Evolutionary conservation across 1,140 invertebrate species (phyloP), one percentile per base, ranked within the genome.

Genomic region (Glomeris maerens): DNA sequence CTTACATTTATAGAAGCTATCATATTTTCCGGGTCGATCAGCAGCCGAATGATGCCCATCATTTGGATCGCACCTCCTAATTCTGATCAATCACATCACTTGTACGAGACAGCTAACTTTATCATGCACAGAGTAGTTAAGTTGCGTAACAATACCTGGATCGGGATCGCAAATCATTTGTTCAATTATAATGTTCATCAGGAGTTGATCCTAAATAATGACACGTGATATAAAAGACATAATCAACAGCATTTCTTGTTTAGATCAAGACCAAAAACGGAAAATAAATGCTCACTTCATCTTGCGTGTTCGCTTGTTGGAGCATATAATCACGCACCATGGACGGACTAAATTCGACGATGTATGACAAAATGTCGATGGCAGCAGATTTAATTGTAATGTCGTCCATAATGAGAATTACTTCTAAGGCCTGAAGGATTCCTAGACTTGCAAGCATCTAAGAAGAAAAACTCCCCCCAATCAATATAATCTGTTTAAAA

Each of bases 21-120:
- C 94, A 99, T 98, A 66, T 95, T 98, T 66, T 99, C 96, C 20
- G 95, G 95, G 71, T 99, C 96, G 25, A 99, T 75, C 2, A 99
- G 72, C 39, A 96, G 78, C 62, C 90, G 78, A 21, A 99, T 69
- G 26, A 98, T 90, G 29, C 87, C 88, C 73, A 90, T 91, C 38
- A 98, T 69, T 71, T 97, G 92, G 28, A 96, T 86, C 42, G 94
- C 93, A 59, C 92, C 89, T 40, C 94, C 94, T 49, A 98, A 69
- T 72, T 98, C 95, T 53, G 81, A 78, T 68, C 89, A 80, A 42
- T 74, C 78, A 66, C 88, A 84, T 55, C 78, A 79, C 29, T 89
- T 77, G 38, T 14, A 48, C n/a, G 40, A 26, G 26, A 38, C 36
- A 48, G 21, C 2, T 47, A 25, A 26, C 38, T 3, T 2, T 50